Evolutionary conservation across 1,140 invertebrate species (phyloP).

Genomic region (Copidosoma floridanum): DNA sequence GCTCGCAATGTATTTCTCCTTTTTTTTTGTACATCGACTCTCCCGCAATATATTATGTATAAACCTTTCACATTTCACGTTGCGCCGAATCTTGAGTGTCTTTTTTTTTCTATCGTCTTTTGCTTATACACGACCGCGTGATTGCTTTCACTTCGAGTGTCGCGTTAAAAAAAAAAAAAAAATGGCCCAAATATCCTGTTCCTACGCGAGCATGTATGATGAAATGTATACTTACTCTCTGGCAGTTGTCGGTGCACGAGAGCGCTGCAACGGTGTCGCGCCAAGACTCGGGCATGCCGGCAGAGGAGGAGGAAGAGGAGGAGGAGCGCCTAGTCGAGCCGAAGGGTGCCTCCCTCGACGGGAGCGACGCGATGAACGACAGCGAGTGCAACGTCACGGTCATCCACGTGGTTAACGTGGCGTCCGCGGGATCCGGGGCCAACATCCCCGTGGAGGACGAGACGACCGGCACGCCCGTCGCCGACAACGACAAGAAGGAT

Average conservation of each 20-base stretch:
- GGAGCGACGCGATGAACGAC: constrained; percentile 21
- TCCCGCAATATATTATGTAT: too few species aligned
- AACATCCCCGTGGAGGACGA: constrained; percentile 4
- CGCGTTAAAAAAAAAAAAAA: too few species aligned
- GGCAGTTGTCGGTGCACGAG: constrained; percentile 28
- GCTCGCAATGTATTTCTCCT: too few species aligned
- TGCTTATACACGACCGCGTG: too few species aligned
- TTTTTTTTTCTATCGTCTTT: too few species aligned
- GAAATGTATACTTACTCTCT: background rate
- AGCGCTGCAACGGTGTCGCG: constrained; percentile 40
- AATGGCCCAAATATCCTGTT: too few species aligned
- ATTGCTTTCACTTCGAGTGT: too few species aligned
- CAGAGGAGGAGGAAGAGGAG: constrained; percentile 41
- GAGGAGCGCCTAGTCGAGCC: background rate
- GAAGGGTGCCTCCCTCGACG: constrained; percentile 11
- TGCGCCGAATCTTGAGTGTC: too few species aligned
- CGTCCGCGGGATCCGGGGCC: background rate
- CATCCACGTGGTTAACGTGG: constrained; percentile 39
- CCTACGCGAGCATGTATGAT: too few species aligned
- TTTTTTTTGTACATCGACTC: too few species aligned
- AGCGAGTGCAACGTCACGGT: constrained; percentile 50
- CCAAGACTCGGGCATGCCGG: constrained; percentile 48
- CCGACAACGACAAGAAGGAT: constrained; percentile 37
- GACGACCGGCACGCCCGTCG: background rate
- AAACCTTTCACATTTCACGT: too few species aligned